These are phyloP conservation scores for Leptinotarsa undecemlineata DNA, from an alignment of 1,140 invertebrate species.

Conservation along the genomic window DNA sequence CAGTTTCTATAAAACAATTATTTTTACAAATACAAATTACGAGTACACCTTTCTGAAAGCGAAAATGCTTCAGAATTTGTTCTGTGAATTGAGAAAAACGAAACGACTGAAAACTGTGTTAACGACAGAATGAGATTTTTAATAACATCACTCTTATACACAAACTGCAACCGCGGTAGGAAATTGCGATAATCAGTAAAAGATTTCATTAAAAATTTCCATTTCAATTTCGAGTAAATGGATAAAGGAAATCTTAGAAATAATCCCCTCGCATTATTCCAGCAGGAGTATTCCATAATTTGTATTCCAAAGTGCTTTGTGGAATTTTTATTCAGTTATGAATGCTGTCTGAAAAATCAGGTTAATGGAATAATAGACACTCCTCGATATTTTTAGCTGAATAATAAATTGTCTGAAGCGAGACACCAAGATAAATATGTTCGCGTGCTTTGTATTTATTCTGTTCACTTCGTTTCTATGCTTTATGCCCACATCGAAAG, in stretches of 20 bases:
- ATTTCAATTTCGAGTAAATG: neutral
- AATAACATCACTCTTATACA: neutral
- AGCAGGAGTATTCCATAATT: neutral
- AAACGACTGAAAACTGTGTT: neutral
- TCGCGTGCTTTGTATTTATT: neutral
- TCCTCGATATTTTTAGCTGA: neutral
- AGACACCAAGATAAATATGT: neutral
- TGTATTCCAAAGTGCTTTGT: neutral
- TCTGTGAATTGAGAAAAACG: neutral
- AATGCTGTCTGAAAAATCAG: neutral
- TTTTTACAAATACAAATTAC: no score
- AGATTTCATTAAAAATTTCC: constrained; percentile 8
- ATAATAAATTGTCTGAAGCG: neutral
- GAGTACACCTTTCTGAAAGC: no score
- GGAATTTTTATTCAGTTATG: constrained; percentile 1
- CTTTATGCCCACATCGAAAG: neutral
- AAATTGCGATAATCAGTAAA: constrained; percentile 2
- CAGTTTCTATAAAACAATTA: no score
- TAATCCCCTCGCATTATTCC: neutral
- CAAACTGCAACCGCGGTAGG: neutral
- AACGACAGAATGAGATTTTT: constrained; percentile 3
- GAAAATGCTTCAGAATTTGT: no score
- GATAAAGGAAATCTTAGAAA: constrained; percentile 8
- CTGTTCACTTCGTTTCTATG: neutral
- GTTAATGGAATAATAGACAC: constrained; percentile 6